Percentiles rank a stretch among this genome's conserved stretches.
These are phyloP conservation scores for Carassius auratus DNA, from an alignment of 2,113 vertebrate species.

Conservation along the genomic window DNA sequence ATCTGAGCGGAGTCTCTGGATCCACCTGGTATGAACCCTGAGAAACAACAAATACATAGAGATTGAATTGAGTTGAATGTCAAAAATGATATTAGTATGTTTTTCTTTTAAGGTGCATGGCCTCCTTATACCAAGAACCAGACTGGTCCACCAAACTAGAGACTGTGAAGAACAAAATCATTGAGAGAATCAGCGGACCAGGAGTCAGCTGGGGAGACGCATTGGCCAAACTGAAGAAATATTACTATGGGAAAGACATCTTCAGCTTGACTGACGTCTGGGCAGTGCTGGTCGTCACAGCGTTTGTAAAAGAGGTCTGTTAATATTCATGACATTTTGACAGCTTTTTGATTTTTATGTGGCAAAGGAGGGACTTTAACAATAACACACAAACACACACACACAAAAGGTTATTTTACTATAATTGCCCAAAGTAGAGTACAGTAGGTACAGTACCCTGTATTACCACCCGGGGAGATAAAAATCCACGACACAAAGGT, in stretches of 20 bases:
- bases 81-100: neutral
- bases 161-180: neutral
- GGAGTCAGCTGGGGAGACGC: neutral
- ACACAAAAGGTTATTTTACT: no score
- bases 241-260: neutral
- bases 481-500: no score
- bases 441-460: no score
- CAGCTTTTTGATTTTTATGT: no score
- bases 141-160: slow-evolving; percentile 26
- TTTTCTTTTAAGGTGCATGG: slow-evolving; percentile 35
- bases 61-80: neutral
- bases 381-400: no score
- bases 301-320: slow-evolving; percentile 25
- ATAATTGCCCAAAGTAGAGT: no score
- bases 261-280: slow-evolving; percentile 33
- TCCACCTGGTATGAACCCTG: slow-evolving; percentile 67
- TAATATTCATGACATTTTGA: neutral
- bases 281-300: neutral
- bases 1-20: slow-evolving; percentile 72
- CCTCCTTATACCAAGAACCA: slow-evolving; percentile 30
- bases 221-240: neutral
- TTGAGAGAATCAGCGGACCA: neutral
- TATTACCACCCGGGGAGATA: no score
- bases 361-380: no score
- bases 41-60: neutral